Conservation (phyloP, 2,797 vertebrate species). For the Austrolebias charrua region DNA sequence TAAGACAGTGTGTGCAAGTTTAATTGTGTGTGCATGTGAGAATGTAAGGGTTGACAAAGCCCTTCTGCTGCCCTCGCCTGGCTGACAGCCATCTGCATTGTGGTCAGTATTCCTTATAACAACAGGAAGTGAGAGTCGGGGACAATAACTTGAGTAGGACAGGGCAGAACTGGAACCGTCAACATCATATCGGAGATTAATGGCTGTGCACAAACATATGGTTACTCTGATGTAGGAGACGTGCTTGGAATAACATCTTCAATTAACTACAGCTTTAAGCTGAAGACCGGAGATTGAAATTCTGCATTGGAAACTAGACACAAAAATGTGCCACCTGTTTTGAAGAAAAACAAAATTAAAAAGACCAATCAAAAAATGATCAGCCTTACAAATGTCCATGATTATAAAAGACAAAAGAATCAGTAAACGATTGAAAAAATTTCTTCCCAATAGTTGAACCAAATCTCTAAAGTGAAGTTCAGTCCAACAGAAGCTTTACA, state of each 20-base stretch:
- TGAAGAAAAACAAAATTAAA: conserved; percentile 29
- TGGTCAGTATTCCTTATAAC: conserved; percentile 63
- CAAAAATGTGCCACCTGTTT: conserved; percentile 49
- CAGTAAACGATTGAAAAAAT: neutral
- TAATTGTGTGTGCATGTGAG: conserved; percentile 13
- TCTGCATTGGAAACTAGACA: conserved; percentile 42
- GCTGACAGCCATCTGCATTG: conserved; percentile 75
- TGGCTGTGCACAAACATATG: conserved; percentile 72
- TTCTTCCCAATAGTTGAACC: neutral
- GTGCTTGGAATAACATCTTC: conserved; percentile 66
- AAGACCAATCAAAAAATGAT: conserved; percentile 30
- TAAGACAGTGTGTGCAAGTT: conserved; percentile 31
- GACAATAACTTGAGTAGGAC: conserved; percentile 61
- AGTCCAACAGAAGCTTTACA: neutral
- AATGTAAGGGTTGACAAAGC: conserved; percentile 55
- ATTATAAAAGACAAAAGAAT: neutral
- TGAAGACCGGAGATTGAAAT: conserved; percentile 32
- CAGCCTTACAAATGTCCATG: neutral
- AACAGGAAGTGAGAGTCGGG: conserved; percentile 62
- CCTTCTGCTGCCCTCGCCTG: conserved; percentile 67
- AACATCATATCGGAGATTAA: conserved; percentile 70
- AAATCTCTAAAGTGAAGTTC: neutral
- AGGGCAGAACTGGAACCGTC: conserved; percentile 62
- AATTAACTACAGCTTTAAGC: conserved; percentile 53
- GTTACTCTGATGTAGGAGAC: conserved; percentile 65